phyloP scores from a whole-genome alignment of 2,888 invertebrate species.

The Sarcophaga rosellei region DNA sequence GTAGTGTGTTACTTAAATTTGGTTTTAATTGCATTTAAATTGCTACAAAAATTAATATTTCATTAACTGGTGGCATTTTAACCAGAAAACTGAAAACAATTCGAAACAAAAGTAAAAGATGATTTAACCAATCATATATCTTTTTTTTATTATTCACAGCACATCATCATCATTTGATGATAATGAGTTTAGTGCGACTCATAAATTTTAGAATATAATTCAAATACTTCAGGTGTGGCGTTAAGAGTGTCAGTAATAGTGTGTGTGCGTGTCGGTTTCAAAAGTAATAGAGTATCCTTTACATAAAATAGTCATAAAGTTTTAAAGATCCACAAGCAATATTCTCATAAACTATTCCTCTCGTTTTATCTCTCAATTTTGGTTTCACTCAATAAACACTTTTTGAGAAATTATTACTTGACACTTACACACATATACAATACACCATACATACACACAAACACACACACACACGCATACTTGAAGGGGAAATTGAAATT shows the following conservation, averaged over 20 bases:
- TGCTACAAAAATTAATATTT: too few species aligned
- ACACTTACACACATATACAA: background rate
- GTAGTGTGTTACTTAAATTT: too few species aligned
- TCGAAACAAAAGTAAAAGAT: too few species aligned
- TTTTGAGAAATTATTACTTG: constrained; percentile 42
- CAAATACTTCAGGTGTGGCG: constrained; percentile 19
- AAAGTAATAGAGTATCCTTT: constrained; percentile 10
- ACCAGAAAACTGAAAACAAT: too few species aligned
- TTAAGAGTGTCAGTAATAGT: background rate
- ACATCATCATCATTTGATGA: constrained; percentile 67
- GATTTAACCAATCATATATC: too few species aligned
- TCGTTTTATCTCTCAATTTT: constrained; percentile 44
- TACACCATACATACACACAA: background rate
- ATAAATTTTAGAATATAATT: constrained; percentile 74
- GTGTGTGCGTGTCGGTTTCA: background rate
- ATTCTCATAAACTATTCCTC: constrained; percentile 31
- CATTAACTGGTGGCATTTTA: too few species aligned
- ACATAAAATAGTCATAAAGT: constrained; percentile 24
- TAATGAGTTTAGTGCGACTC: constrained; percentile 77
- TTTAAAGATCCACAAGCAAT: constrained; percentile 34
- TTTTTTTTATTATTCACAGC: too few species aligned
- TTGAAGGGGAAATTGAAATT: constrained; percentile 18
- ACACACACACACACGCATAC: background rate
- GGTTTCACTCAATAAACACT: constrained; percentile 43
- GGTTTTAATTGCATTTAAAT: too few species aligned